Conservation (phyloP, 1,140 invertebrate species). For the Panagrolaimus sp. region DNA sequence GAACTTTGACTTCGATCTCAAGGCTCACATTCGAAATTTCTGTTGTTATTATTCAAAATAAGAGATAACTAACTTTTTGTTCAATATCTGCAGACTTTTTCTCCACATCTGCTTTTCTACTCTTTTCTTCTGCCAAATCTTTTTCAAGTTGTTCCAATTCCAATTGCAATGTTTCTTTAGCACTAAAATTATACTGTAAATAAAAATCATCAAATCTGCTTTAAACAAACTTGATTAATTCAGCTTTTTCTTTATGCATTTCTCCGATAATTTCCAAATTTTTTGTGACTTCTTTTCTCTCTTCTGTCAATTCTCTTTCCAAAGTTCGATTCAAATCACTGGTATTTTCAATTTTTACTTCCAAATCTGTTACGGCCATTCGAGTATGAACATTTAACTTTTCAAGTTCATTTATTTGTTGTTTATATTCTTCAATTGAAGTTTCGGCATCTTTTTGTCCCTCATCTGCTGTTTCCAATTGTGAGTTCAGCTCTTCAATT, state of each 20-base stretch:
- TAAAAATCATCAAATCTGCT: background rate
- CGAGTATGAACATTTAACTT: background rate
- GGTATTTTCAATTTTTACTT: background rate
- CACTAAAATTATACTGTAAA: background rate
- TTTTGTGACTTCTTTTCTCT: background rate
- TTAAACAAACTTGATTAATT: slow-evolving; percentile 12
- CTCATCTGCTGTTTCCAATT: background rate
- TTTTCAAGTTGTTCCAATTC: background rate
- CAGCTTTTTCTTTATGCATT: slow-evolving; percentile 8
- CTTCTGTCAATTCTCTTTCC: background rate
- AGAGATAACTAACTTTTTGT: background rate
- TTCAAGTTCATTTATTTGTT: background rate
- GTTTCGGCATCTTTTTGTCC: background rate
- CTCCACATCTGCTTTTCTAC: too few relatives aligned
- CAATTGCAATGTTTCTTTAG: background rate
- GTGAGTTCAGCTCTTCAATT: background rate
- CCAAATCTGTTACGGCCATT: slow-evolving; percentile 1
- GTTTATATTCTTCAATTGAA: background rate
- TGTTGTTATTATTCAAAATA: too few relatives aligned
- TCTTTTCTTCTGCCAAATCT: background rate
- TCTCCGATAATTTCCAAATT: slow-evolving; percentile 6
- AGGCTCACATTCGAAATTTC: too few relatives aligned
- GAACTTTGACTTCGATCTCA: too few relatives aligned
- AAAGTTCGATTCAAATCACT: background rate
- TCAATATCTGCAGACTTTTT: background rate